Evolutionary conservation across 1,140 invertebrate species (phyloP).

Genomic region (Cyrtorhinus lividipennis): DNA sequence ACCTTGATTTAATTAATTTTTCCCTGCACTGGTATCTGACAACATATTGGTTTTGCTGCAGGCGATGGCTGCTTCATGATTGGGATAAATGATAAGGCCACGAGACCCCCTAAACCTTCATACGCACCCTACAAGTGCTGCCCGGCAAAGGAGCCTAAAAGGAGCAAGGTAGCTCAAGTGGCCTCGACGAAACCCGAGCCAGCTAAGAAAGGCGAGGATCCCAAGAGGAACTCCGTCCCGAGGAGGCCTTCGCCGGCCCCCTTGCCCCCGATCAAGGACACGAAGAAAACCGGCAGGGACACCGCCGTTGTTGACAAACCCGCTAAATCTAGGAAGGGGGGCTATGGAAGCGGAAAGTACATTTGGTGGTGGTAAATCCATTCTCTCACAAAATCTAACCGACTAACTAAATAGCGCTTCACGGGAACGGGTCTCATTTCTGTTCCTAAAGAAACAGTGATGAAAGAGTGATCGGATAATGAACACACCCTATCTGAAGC

Average conservation of each 20-base stretch:
- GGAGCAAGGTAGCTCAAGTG: conserved; percentile 52
- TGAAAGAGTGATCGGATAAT: no score
- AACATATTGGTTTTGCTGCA: conserved; percentile 41
- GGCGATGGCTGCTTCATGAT: conserved; percentile 91
- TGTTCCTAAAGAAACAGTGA: no score
- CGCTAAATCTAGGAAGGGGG: conserved; percentile 59
- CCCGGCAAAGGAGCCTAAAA: conserved; percentile 59
- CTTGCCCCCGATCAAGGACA: conserved; percentile 26
- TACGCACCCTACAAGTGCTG: conserved; percentile 82
- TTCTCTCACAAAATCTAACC: no score
- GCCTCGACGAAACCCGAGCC: conserved; percentile 29
- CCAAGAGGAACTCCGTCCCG: conserved; percentile 2
- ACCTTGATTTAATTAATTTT: no score
- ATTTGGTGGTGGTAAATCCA: conserved; percentile 46
- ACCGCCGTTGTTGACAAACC: conserved; percentile 30
- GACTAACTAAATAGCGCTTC: no score
- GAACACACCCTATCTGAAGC: no score
- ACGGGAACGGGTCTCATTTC: no score
- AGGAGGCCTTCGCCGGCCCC: conserved; percentile 24
- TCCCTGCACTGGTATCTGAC: neutral
- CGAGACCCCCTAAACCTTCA: conserved; percentile 51
- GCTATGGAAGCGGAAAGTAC: conserved; percentile 65
- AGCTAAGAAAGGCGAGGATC: conserved; percentile 13
- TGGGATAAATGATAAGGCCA: conserved; percentile 70
- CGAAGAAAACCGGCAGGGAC: conserved; percentile 32